phyloP scores from a whole-genome alignment of 2,888 invertebrate species.

The Agelastica alni region DNA sequence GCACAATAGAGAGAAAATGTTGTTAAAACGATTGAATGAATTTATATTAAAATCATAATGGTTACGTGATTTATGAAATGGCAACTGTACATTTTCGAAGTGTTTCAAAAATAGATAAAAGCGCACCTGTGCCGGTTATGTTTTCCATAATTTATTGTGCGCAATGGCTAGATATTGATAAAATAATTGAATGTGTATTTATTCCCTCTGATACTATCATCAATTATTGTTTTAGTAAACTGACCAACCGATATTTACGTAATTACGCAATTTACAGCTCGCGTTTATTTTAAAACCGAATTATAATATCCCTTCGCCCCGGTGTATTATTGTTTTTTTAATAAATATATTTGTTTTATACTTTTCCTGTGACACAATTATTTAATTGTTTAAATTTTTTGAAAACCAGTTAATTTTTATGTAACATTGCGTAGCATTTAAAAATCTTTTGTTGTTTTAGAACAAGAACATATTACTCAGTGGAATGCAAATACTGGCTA shows the following conservation, averaged over 20 bases:
- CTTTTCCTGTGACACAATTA: too few species aligned
- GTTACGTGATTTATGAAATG: slow-evolving; percentile 24
- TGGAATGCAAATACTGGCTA: too few species aligned
- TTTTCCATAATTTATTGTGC: slow-evolving; percentile 15
- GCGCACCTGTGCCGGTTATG: slow-evolving; percentile 23
- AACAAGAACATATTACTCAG: too few species aligned
- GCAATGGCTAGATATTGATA: slow-evolving; percentile 13
- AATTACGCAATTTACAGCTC: slow-evolving; percentile 26
- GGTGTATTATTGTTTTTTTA: too few species aligned
- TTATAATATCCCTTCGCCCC: too few species aligned
- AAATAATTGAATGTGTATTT: slow-evolving; percentile 25
- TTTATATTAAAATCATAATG: slow-evolving; percentile 25
- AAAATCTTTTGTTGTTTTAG: too few species aligned
- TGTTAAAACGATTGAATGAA: slow-evolving; percentile 24
- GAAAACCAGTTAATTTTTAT: too few species aligned
- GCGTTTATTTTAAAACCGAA: slow-evolving; percentile 21
- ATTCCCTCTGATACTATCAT: slow-evolving; percentile 27
- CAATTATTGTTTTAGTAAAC: slow-evolving; percentile 28
- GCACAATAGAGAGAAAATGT: too few species aligned
- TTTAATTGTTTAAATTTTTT: too few species aligned
- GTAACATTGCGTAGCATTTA: too few species aligned
- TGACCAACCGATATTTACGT: slow-evolving; percentile 18
- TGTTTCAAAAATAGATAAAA: slow-evolving; percentile 28
- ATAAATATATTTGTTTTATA: too few species aligned
- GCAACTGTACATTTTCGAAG: slow-evolving; percentile 23